A percentile compares a stretch with the other conserved stretches of the same genome.
Evolutionary conservation across 2,888 invertebrate genomes (phyloP).

Genomic region (Noctua janthe): DNA sequence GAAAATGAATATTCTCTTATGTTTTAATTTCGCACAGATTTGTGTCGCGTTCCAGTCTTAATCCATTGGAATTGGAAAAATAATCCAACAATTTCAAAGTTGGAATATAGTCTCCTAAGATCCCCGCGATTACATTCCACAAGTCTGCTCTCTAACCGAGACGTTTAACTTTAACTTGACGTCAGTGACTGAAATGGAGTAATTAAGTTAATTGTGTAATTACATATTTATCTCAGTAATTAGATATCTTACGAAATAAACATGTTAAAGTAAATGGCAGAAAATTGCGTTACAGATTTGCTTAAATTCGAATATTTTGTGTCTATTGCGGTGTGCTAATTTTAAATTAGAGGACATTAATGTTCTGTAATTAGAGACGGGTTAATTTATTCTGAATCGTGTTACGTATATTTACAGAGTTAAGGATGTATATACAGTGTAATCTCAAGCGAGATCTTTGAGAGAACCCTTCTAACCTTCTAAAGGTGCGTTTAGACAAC

Average conservation of each 20-base stretch:
- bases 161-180: conserved; percentile 31
- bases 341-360: conserved; percentile 39
- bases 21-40: conserved; percentile 41
- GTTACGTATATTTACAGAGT: conserved; percentile 16
- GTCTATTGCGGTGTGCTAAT: conserved; percentile 35
- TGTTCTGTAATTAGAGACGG: conserved; percentile 30
- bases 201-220: conserved; percentile 54
- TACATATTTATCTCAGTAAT: conserved; percentile 47
- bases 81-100: conserved; percentile 73
- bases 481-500: background rate
- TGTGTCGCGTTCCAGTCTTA: conserved; percentile 66
- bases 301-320: conserved; percentile 34
- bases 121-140: conserved; percentile 44
- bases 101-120: conserved; percentile 53
- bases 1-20: conserved; percentile 50
- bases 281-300: conserved; percentile 46
- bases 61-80: conserved; percentile 76
- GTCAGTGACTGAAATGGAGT: conserved; percentile 26
- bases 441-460: conserved; percentile 3
- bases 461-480: background rate
- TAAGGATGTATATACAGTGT: conserved; percentile 11
- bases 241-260: conserved; percentile 29
- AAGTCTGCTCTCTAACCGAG: conserved; percentile 37
- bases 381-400: conserved; percentile 40
- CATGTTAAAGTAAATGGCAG: conserved; percentile 33